phyloP scores from a whole-genome alignment of 2,113 vertebrate genomes.

The Montifringilla adamsi region DNA sequence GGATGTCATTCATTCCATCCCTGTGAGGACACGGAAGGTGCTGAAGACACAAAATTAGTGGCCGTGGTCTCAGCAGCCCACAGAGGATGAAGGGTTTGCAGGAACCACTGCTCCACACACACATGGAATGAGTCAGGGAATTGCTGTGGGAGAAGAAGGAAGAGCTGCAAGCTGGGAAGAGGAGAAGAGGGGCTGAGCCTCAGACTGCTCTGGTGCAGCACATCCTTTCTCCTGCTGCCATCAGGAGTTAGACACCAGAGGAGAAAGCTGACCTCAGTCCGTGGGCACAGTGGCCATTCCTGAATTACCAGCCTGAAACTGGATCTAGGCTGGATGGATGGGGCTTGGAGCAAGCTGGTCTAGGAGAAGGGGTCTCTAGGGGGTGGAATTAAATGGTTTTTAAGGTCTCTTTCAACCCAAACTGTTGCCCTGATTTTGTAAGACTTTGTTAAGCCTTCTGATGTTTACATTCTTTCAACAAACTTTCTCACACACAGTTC shows the following conservation, averaged over 20 bases:
- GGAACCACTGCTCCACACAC: background rate
- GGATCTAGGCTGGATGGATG: background rate
- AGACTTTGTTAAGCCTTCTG: too few relatives aligned
- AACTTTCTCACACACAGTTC: too few relatives aligned
- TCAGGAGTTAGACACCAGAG: background rate
- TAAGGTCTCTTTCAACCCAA: background rate
- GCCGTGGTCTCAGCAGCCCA: rapidly evolving
- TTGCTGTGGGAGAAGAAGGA: background rate
- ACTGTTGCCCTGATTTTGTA: too few relatives aligned
- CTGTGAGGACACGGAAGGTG: rapidly evolving
- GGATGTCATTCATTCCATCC: background rate
- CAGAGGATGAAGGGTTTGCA: background rate
- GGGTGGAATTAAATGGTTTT: background rate
- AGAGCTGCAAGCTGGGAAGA: background rate
- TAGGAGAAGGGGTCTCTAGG: background rate
- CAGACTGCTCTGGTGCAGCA: background rate
- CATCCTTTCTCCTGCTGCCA: background rate
- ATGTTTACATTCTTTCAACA: too few relatives aligned
- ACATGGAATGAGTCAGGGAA: rapidly evolving
- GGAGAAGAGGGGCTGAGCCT: background rate
- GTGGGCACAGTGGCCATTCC: background rate
- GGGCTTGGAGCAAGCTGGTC: background rate
- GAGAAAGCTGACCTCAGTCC: background rate
- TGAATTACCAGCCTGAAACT: background rate
- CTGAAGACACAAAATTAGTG: background rate